Evolutionary conservation across 2,113 vertebrate species (phyloP).

Genomic region (Callaeas wilsoni): DNA sequence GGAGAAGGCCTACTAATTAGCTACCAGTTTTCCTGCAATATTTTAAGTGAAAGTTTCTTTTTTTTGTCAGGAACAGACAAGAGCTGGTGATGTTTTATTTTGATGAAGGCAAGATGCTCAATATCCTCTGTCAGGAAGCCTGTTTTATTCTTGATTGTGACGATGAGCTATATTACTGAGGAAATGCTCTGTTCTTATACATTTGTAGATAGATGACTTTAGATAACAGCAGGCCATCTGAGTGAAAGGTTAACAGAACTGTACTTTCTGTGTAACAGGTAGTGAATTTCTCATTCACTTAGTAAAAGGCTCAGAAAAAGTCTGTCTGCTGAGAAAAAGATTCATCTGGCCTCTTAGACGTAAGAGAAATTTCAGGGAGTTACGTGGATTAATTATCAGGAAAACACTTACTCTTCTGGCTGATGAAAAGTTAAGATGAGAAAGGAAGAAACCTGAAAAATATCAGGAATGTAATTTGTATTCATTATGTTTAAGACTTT

Average conservation of each 20-base stretch:
- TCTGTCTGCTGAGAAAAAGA: slow-evolving; percentile 59
- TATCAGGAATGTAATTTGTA: background rate
- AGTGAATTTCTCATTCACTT: slow-evolving; percentile 60
- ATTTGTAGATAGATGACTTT: slow-evolving; percentile 63
- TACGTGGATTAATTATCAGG: slow-evolving; percentile 44
- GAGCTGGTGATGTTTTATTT: slow-evolving; percentile 2
- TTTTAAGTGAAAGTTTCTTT: background rate
- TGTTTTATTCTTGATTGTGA: slow-evolving; percentile 61
- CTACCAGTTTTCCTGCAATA: background rate
- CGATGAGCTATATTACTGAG: slow-evolving; percentile 58
- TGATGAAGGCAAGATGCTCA: slow-evolving; percentile 50
- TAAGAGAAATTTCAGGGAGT: slow-evolving; percentile 33
- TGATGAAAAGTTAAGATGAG: background rate
- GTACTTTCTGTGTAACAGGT: slow-evolving; percentile 53
- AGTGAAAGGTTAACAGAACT: slow-evolving; percentile 61
- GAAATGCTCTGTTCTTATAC: slow-evolving; percentile 58
- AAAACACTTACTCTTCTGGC: slow-evolving; percentile 11
- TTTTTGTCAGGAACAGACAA: slow-evolving; percentile 17
- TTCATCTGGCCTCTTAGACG: slow-evolving; percentile 27
- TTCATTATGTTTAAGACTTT: background rate
- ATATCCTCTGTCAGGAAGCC: slow-evolving; percentile 51
- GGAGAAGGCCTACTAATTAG: background rate
- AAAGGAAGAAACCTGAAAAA: background rate
- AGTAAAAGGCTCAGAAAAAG: slow-evolving; percentile 48
- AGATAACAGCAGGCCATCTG: slow-evolving; percentile 58